Base-by-base conservation (phyloP, 2,113 vertebrate genomes). In the Ardeotis arabs region DNA sequence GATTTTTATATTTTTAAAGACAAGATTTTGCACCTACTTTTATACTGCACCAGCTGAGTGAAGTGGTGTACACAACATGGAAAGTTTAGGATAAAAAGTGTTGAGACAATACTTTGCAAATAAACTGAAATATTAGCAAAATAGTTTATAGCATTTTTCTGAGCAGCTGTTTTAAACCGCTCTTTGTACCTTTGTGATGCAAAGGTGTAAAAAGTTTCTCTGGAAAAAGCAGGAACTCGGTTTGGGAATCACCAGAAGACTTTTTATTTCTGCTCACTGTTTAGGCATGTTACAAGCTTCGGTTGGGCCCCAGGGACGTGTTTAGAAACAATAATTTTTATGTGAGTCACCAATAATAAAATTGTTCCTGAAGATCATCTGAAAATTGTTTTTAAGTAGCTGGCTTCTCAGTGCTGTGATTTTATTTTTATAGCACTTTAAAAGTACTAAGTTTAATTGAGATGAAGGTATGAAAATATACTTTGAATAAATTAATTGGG, bases 291-390 rank as follows among this genome's bases (percentile, higher is more conserved):
- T 89, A n/a, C 74, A 95, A 93, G 77, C 39, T 84, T 96, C 7
- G 14, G n/a, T 50, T 85, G 91, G 63, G 44, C 77, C 74, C 52
- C 84, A 86, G 76, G 86, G 87, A 91, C 70, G 14, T n/a, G 70
- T 92, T 96, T 96, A 90, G 79, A 97, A 97, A 90, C 82, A 25
- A 68, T 72, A 52, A 84, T 97, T 95, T 93, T 96, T 45, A 41
- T 67, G 74, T 94, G 68, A 97, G 87, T 96, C 89, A 56, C 67
- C 78, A 89, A 84, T 89, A 84, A 82, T 88, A 90, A 97, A 92
- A 87, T 80, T 45, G 52, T 75, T 94, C 87, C 93, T 95, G 62
- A 90, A 95, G 96, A 86, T 90, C 20, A 81, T 58, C 86, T 74
- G 91, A 86, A 86, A 82, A 89, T 95, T 95, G 56, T 74, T 97